Conservation (phyloP, 2,888 invertebrate genomes). For the Phortica magna region DNA sequence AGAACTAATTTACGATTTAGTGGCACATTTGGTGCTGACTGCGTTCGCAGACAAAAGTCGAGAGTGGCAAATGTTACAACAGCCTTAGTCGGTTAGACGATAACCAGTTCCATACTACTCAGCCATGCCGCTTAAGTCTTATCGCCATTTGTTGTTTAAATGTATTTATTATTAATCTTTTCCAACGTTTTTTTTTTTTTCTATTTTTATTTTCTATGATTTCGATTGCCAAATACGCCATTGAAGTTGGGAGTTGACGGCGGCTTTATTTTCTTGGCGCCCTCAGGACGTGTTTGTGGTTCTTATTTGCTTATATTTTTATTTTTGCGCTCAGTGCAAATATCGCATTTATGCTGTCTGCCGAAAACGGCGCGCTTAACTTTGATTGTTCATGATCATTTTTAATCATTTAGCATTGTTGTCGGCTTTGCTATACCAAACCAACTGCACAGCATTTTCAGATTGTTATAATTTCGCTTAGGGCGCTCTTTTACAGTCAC, state of each 20-base stretch:
- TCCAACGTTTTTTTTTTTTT: slow-evolving; percentile 49
- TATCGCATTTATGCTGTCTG: not conserved
- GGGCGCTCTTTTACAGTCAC: not conserved
- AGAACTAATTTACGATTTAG: slow-evolving; percentile 51
- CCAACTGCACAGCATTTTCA: slow-evolving; percentile 1
- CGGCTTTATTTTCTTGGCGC: slow-evolving; percentile 38
- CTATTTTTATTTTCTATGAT: slow-evolving; percentile 58
- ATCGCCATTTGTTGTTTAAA: slow-evolving; percentile 4
- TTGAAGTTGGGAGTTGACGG: slow-evolving; percentile 8
- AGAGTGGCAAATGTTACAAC: slow-evolving; percentile 17
- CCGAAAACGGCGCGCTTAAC: slow-evolving; percentile 44
- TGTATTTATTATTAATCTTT: slow-evolving; percentile 5
- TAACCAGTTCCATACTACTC: not conserved
- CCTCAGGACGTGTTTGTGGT: slow-evolving; percentile 55
- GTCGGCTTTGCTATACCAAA: not conserved
- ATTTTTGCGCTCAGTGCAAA: not conserved
- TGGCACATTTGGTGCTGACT: not conserved
- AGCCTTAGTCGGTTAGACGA: not conserved
- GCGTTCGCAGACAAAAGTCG: not conserved
- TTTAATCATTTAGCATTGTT: slow-evolving; percentile 52
- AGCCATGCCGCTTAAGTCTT: not conserved
- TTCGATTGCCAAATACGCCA: slow-evolving; percentile 5
- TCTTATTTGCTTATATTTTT: slow-evolving; percentile 2
- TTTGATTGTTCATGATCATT: slow-evolving; percentile 53
- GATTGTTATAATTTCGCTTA: slow-evolving; percentile 24